Base-by-base conservation (phyloP, 2,888 invertebrate genomes). In the Drosophila phalerata region DNA sequence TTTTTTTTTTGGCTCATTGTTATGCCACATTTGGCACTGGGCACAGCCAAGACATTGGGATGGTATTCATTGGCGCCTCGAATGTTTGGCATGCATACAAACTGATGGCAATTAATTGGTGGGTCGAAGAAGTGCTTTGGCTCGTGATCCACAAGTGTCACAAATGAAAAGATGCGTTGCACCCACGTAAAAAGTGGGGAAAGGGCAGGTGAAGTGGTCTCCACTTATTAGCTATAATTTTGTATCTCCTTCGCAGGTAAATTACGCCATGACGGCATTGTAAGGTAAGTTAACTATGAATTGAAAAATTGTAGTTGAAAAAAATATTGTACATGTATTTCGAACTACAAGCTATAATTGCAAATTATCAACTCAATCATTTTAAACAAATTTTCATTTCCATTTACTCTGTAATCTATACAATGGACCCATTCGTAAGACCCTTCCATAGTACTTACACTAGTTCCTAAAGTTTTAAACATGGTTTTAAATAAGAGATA, bases 31-130 rank as follows among this genome's bases (percentile, higher is more conserved):
- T 47, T 47, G 56, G 56, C 55, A 32, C n/a, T n/a, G 19, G 30
- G 22, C 32, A 19, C 19, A 30, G 40, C 8, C 55, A 55, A 55
- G 42, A 47, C 32, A 55, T 43, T 52, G 38, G 28, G 28, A 19
- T 32, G 13, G 22, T 55, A 42, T 42, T 42, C 43, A 56, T 43
- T 48, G 57, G 57, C 47, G 38, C 64, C 49, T 32, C 64, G 34
- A 49, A 32, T 42, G 38, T 62, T 62, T 43, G 75, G 30, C 48
- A 22, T 71, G 81, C 85, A 85, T 82, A 77, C 77, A 85, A 82
- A 69, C 77, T 52, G 70, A 62, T 76, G 79, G 67, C 68, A 82
- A 87, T 87, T 87, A 78, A 28, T 28, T 38, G 53, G 42, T 69
- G 77, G 51, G 52, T 47, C 51, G 64, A 43, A 47, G 78, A 74